Evolutionary conservation across 2,797 vertebrate genomes (phyloP), one percentile per base, ranked within the genome.

Genomic region (Atherinosoma microstoma): DNA sequence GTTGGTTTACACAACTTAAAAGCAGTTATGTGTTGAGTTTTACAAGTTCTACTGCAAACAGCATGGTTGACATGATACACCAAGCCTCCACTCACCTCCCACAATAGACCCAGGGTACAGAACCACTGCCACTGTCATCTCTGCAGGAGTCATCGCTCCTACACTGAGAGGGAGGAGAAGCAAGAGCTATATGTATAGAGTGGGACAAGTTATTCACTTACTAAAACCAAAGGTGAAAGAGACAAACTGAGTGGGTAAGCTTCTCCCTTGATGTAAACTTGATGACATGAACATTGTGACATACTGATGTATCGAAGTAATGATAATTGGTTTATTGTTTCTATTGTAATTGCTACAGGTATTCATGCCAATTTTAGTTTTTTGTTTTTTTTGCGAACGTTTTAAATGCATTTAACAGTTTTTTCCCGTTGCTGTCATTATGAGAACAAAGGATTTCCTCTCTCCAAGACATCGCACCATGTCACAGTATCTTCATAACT

Each of bases 81-180:
- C 77, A 9, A 88, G 76, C 87, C 89, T 91, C 89, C 91, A 92
- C 92, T 92, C 90, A 87, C 86, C 90, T 90, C 88, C 84, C 85
- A 85, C 79, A 87, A 82, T 32, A 0, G 67, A 84, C 84, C 79
- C 70, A 76, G 78, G 78, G 77, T 58, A 85, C 87, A 87, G 84
- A 89, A 92, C 89, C 89, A 87, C 89, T 84, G 64, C 82, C 36
- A 75, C 85, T 89, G 89, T 93, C 91, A 93, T 75, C 84, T 91
- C 78, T 67, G 65, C 80, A 36, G 79, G 68, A 85, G 84, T 90
- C 90, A 88, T 89, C 81, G 78, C 78, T 83, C 58, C 83, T 78
- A 75, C 82, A 81, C 84, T 88, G 67, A 78, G 82, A 83, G 67
- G 76, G 74, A 69, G 84, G 75, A 82, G 78, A 84, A 70, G 79